phyloP scores from a whole-genome alignment of 2,888 invertebrate genomes.

The Spisula solida region DNA sequence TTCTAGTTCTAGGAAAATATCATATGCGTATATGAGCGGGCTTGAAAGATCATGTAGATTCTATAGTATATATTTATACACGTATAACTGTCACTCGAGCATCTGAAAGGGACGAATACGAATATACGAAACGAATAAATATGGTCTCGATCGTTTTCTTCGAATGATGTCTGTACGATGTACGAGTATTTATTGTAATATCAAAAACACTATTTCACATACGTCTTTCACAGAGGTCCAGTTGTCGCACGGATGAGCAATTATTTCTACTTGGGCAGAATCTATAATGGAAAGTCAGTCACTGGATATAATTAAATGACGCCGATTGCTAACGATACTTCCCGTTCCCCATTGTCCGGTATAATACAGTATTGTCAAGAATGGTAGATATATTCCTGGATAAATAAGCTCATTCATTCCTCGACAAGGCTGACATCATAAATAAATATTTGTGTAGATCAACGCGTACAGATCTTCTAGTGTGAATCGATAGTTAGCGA shows the following conservation, averaged over 20 bases:
- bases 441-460: neutral
- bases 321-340: neutral
- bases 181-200: too few relatives aligned
- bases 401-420: neutral
- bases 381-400: neutral
- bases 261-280: neutral
- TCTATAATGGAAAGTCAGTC: neutral
- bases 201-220: neutral
- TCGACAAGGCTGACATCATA: neutral
- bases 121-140: too few relatives aligned
- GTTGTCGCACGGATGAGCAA: conserved; percentile 2
- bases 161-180: too few relatives aligned
- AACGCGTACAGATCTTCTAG: neutral
- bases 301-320: neutral
- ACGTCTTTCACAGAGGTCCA: neutral
- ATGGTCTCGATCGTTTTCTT: too few relatives aligned
- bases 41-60: too few relatives aligned
- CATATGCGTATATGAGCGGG: too few relatives aligned
- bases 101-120: too few relatives aligned
- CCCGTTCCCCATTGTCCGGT: neutral
- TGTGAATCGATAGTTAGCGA: neutral
- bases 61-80: too few relatives aligned
- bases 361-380: neutral
- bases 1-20: too few relatives aligned
- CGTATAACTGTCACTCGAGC: too few relatives aligned